Evolutionary conservation across 1,140 invertebrate genomes (phyloP).

Genomic region (Onthophagus taurus): DNA sequence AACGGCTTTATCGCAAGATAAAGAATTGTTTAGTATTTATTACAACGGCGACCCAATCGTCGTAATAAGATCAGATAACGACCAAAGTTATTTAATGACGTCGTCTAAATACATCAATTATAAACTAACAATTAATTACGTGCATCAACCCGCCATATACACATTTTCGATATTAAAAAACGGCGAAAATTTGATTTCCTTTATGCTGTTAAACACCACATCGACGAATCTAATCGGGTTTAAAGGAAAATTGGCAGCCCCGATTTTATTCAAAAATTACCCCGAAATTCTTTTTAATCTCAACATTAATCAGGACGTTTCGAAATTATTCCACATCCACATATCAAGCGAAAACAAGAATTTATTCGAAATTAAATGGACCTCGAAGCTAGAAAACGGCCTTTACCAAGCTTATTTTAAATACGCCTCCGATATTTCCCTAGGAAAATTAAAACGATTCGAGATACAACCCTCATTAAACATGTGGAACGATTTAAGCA

Average conservation of each 20-base stretch:
- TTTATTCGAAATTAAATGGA: constrained; percentile 14
- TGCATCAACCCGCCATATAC: constrained; percentile 13
- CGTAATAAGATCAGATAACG: constrained; percentile 11
- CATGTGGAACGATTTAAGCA: too few species aligned
- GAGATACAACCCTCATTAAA: too few species aligned
- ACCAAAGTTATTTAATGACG: constrained; percentile 12
- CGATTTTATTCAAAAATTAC: constrained; percentile 10
- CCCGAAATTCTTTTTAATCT: constrained; percentile 11
- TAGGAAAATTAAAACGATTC: too few species aligned
- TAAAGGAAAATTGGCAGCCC: constrained; percentile 16
- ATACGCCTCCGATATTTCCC: too few species aligned
- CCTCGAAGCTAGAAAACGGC: too few species aligned
- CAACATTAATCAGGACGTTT: not conserved
- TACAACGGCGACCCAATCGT: constrained; percentile 14
- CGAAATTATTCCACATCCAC: constrained; percentile 10
- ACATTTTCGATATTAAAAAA: constrained; percentile 15
- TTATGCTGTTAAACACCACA: constrained; percentile 16
- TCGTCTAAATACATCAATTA: constrained; percentile 13
- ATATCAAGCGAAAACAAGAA: constrained; percentile 11
- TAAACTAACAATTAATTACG: constrained; percentile 11
- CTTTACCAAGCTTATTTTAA: too few species aligned
- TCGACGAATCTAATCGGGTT: constrained; percentile 10
- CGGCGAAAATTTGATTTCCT: constrained; percentile 17
- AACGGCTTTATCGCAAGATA: constrained; percentile 6
- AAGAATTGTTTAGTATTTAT: constrained; percentile 10